Conservation (phyloP, 2,797 vertebrate species). For the Pempheris klunzingeri region DNA sequence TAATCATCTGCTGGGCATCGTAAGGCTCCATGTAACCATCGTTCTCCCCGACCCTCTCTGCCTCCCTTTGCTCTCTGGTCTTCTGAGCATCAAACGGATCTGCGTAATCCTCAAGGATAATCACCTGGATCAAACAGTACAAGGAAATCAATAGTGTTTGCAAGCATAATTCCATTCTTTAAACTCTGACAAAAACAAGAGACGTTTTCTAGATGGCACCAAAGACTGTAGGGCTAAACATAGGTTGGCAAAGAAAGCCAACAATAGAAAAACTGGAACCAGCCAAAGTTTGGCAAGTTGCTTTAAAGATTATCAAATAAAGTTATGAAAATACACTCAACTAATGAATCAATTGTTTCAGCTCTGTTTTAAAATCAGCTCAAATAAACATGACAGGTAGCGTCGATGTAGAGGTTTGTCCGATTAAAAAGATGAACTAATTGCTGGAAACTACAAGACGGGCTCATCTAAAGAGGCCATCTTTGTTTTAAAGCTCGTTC, state of each 20-base stretch:
- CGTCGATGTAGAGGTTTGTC: not conserved
- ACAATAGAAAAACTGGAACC: not conserved
- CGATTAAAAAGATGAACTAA: not conserved
- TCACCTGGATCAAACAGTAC: constrained; percentile 83
- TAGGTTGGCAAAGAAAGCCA: too few species aligned
- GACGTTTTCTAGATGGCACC: not conserved
- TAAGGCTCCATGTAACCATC: constrained; percentile 98
- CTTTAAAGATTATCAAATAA: not conserved
- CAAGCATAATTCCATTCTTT: not conserved
- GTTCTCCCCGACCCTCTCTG: constrained; percentile 91
- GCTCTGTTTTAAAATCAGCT: too few species aligned
- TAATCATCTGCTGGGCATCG: constrained; percentile 97
- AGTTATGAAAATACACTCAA: not conserved
- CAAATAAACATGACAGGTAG: not conserved
- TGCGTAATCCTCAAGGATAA: constrained; percentile 95
- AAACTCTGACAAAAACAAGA: not conserved
- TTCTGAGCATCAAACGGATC: constrained; percentile 95
- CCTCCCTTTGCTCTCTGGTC: constrained; percentile 91
- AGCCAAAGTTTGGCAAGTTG: too few species aligned
- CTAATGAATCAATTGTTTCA: not conserved
- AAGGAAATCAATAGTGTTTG: not conserved
- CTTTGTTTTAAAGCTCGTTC: constrained; percentile 8
- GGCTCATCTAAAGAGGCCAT: not conserved
- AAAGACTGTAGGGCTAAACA: not conserved
- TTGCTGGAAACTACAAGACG: constrained; percentile 1